Conservation (phyloP, 2,888 invertebrate species). For the Thymelicus sylvestris region DNA sequence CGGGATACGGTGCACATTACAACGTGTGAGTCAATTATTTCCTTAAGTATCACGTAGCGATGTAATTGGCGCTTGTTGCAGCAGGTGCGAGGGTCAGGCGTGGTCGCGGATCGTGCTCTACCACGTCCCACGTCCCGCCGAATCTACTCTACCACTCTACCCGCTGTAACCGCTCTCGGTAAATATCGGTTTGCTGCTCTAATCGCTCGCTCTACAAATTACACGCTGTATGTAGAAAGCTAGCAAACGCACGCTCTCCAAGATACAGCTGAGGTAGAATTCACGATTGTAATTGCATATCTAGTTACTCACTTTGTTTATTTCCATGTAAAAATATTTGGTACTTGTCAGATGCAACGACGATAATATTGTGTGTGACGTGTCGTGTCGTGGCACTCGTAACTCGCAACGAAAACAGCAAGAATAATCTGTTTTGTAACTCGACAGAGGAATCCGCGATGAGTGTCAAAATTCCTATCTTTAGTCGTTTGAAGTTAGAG, state of each 20-base stretch:
- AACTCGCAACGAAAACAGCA: no score
- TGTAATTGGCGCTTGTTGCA: constrained; percentile 22
- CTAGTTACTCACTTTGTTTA: no score
- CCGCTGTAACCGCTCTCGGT: constrained; percentile 15
- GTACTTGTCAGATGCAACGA: no score
- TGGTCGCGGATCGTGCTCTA: constrained; percentile 1
- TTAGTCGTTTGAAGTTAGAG: no score
- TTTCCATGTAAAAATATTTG: no score
- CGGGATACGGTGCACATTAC: neutral
- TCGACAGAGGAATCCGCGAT: no score
- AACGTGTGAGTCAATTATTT: neutral
- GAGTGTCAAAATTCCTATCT: no score
- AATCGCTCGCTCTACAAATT: constrained; percentile 28
- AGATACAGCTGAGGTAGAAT: neutral
- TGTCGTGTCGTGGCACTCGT: no score
- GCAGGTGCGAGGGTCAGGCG: constrained; percentile 30
- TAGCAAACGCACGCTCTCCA: neutral
- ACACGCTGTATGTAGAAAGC: constrained; percentile 17
- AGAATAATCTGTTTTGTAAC: no score
- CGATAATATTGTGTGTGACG: no score
- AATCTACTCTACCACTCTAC: neutral
- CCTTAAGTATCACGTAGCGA: constrained; percentile 17
- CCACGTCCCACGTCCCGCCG: neutral
- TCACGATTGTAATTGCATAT: neutral
- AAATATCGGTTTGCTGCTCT: constrained; percentile 19